Percentiles rank a stretch among this genome's conserved stretches.
These are phyloP conservation scores for Crocodylus rhombifer DNA, from an alignment of 2,797 vertebrate genomes.

Conservation along the genomic window DNA sequence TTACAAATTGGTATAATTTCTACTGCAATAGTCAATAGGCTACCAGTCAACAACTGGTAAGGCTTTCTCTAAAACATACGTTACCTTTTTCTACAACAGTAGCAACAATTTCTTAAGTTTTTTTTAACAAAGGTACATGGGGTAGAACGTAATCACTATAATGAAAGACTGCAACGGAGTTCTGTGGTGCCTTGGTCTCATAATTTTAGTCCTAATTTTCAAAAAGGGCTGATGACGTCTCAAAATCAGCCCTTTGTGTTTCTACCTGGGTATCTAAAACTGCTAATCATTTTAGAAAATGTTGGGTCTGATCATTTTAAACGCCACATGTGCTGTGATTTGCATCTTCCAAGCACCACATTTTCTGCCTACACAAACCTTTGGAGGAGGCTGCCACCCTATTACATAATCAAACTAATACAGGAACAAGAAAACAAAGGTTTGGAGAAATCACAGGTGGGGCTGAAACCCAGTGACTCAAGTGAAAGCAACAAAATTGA, in stretches of 20 bases:
- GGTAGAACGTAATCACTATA: not conserved
- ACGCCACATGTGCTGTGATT: accelerated
- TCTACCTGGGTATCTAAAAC: accelerated
- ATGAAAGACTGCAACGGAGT: not conserved
- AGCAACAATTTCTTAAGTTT: not conserved
- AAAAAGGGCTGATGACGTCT: not conserved
- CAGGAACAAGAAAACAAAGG: not conserved
- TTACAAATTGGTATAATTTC: not conserved
- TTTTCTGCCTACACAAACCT: accelerated
- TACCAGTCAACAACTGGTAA: not conserved
- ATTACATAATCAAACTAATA: accelerated
- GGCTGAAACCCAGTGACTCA: conserved; percentile 1
- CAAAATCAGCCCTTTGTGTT: accelerated
- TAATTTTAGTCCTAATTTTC: no score
- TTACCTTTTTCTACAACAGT: not conserved
- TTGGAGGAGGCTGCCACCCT: not conserved
- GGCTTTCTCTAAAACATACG: not conserved
- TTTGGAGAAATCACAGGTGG: not conserved
- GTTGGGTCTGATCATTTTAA: not conserved
- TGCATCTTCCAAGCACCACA: not conserved
- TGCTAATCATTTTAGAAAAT: not conserved
- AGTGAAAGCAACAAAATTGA: not conserved
- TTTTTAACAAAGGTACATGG: not conserved
- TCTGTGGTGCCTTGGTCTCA: not conserved
- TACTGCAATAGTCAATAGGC: not conserved